Evolutionary conservation across 2,888 invertebrate genomes (phyloP), one percentile per base, ranked within the genome.

Genomic region (Lordiphosa andalusiaca): DNA sequence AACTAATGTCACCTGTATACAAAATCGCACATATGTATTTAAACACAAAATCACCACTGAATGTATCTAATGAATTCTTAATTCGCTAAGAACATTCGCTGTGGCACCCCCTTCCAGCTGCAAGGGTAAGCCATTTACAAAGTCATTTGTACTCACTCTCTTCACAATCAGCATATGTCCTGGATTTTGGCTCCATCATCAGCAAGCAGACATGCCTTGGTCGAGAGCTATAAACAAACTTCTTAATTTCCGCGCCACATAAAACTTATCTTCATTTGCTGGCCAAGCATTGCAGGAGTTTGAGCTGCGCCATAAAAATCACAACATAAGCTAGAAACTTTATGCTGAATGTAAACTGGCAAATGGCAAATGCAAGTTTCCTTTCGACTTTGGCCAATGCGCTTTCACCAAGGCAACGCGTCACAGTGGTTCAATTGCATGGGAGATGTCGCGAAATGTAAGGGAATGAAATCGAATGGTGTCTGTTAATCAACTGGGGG

Each of bases 241-340:
- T 85, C 85, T 75, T 85, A 83, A 78, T 85, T 85, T 78, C 77
- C 77, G 77, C 85, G 77, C 83, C 84, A 65, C 84, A 78, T 85
- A 85, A 85, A 78, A 78, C 84, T 78, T 78, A 78, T 78, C 77
- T 78, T 80, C 81, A 78, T 83, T 74, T 68, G 61, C 60, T 47
- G 60, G 49, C 73, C 38, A 57, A 53, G 66, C 47, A 19, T 30
- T 30, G 30, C 30, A 39, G 41, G 40, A 48, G 23, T 21, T 33
- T 41, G 39, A 42, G 38, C 19, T 33, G 52, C 53, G 63, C 54
- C 69, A 83, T 85, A 85, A 78, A 78, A 78, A 78, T 78, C 85
- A 83, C 83, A 84, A 83, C 81, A 78, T 78, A 85, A 78, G 77
- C 77, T 78, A 67, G 83, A 78, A 78, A 78, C 84, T 78, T 78